These are phyloP conservation scores for Ophion ellenae DNA, from an alignment of 2,888 invertebrate species.

Conservation along the genomic window DNA sequence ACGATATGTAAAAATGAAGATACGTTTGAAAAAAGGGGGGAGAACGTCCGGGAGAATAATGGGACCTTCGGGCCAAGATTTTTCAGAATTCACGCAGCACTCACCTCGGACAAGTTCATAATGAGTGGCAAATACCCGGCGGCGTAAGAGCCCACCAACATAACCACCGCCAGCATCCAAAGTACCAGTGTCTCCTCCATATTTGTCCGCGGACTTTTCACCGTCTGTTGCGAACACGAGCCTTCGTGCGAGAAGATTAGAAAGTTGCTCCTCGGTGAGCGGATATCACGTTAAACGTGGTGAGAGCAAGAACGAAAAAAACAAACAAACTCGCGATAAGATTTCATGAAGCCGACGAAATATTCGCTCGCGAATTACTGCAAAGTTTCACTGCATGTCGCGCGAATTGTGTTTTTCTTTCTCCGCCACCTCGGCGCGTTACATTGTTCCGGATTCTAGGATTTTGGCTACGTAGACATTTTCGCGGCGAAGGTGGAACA, in stretches of 20 bases:
- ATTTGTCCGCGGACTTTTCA: slow-evolving; percentile 22
- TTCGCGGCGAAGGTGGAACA: slow-evolving; percentile 43
- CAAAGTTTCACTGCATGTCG: not conserved
- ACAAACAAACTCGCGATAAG: not conserved
- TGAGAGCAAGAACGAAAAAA: not conserved
- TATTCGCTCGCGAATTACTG: not conserved
- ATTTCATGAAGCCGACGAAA: slow-evolving; percentile 31
- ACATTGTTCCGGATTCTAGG: not conserved
- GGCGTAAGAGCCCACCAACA: slow-evolving; percentile 98
- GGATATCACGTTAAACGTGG: slow-evolving; percentile 1
- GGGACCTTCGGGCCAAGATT: not conserved
- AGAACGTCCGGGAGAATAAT: not conserved
- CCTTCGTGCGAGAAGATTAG: slow-evolving; percentile 21
- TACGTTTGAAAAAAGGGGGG: not conserved
- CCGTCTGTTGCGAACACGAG: not conserved
- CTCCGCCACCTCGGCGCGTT: not conserved
- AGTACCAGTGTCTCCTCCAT: slow-evolving; percentile 95
- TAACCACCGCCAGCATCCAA: slow-evolving; percentile 93
- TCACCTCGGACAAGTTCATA: slow-evolving; percentile 97
- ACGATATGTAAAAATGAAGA: not conserved
- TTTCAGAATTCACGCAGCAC: slow-evolving; percentile 50
- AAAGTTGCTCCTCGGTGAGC: slow-evolving; percentile 24
- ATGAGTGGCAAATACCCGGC: slow-evolving; percentile 98
- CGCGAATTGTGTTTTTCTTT: not conserved
- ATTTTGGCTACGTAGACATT: slow-evolving; percentile 59